A percentile compares a stretch with the other conserved stretches of the same genome.
Conservation (phyloP, 2,113 vertebrate genomes). For the Limanda limanda region DNA sequence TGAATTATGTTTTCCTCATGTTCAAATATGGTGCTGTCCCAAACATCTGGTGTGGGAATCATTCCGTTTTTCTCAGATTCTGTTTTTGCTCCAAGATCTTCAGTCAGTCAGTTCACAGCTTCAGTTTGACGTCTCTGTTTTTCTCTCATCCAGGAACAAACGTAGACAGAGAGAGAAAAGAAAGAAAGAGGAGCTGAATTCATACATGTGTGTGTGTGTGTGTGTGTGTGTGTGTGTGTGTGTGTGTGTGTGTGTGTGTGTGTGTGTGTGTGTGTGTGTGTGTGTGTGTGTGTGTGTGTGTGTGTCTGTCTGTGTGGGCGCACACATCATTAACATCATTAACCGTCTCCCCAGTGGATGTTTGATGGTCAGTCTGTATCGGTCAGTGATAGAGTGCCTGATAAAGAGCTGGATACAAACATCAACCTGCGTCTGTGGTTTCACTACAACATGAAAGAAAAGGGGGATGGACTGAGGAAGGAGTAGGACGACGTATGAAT, state of each 20-base stretch:
- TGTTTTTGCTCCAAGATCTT: constrained; percentile 18
- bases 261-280: not conserved
- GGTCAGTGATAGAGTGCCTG: constrained; percentile 34
- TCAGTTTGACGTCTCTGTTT: not conserved
- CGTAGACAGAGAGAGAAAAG: not conserved
- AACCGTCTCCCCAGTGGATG: constrained; percentile 18
- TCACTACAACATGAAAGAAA: constrained; percentile 11
- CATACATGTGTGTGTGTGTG: not conserved
- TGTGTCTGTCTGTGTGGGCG: not conserved
- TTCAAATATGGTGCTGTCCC: not conserved
- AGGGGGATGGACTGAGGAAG: constrained; percentile 2
- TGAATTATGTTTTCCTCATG: not conserved
- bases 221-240: not conserved
- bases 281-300: not conserved
- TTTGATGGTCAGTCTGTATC: constrained; percentile 21
- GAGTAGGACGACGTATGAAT: not conserved
- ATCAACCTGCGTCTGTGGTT: not conserved
- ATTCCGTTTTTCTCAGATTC: constrained; percentile 14
- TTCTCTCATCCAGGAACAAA: not conserved
- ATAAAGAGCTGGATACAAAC: constrained; percentile 27
- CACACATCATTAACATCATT: constrained; percentile 35
- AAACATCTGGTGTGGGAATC: constrained; percentile 32
- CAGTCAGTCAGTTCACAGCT: too few species aligned
- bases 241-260: not conserved
- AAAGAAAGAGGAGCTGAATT: too few species aligned